Conservation (phyloP, 92 coral and sea anemone species). For the Siderastrea siderea region DNA sequence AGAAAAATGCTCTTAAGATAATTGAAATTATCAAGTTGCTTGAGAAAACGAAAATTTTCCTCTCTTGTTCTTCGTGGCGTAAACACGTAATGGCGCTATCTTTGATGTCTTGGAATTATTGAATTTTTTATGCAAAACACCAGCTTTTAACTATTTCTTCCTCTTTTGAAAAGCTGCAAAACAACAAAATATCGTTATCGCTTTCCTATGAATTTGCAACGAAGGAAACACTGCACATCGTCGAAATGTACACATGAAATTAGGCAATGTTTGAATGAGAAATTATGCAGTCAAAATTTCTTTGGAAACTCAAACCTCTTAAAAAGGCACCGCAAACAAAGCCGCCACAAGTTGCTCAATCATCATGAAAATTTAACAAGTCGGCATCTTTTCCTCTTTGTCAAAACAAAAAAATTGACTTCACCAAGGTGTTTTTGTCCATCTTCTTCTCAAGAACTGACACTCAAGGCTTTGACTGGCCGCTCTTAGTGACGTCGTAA, state of each 20-base stretch:
- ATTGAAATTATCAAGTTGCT: background rate
- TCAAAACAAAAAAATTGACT: conserved; percentile 28
- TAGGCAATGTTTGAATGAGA: conserved; percentile 7
- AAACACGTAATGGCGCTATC: background rate
- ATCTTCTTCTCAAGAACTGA: background rate
- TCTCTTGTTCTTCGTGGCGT: background rate
- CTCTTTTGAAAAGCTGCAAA: background rate
- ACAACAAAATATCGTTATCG: background rate
- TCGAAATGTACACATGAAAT: background rate
- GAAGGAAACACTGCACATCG: background rate
- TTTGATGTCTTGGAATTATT: conserved; percentile 1
- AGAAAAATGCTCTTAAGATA: too few relatives aligned
- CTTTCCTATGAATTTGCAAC: background rate
- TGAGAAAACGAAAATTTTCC: background rate
- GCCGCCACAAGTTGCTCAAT: conserved; percentile 40
- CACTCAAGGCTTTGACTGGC: too few relatives aligned
- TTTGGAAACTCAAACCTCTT: conserved; percentile 13
- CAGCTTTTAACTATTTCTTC: background rate
- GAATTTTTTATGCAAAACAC: background rate
- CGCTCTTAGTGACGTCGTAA: background rate
- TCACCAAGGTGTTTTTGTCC: background rate
- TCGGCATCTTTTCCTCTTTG: conserved; percentile 34
- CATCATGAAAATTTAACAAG: conserved; percentile 40
- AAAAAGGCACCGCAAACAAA: conserved; percentile 21
- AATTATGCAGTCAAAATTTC: conserved; percentile 32